A percentile compares a stretch with the other conserved stretches of the same genome.
These are phyloP conservation scores for Dasyprocta punctata DNA, from an alignment of 2,113 vertebrate species.

Conservation along the genomic window DNA sequence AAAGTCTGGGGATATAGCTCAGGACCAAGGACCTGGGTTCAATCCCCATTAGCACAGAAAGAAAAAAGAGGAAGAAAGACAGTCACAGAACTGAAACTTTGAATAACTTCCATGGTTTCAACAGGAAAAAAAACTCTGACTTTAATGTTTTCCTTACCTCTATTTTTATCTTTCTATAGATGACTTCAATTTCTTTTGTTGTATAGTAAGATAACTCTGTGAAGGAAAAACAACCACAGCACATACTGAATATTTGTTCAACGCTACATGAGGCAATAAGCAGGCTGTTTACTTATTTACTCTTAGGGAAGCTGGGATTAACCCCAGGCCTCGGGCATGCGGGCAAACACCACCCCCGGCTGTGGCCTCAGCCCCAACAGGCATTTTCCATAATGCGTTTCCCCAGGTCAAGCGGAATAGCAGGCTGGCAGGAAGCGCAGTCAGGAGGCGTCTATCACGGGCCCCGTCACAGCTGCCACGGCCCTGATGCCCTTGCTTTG, in stretches of 20 bases:
- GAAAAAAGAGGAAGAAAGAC: no score
- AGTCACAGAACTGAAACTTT: not conserved
- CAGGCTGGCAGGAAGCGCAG: not conserved
- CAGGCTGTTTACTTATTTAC: not conserved
- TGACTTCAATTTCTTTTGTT: slow-evolving; percentile 90
- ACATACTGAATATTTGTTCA: slow-evolving; percentile 62
- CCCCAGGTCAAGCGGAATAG: no score
- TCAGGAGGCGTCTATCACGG: not conserved
- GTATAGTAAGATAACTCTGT: slow-evolving; percentile 91
- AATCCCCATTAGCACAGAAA: not conserved
- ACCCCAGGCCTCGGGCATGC: not conserved
- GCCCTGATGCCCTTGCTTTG: not conserved
- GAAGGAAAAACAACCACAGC: slow-evolving; percentile 48
- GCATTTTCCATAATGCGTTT: no score
- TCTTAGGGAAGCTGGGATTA: not conserved
- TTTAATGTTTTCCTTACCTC: slow-evolving; percentile 89
- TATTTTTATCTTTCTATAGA: slow-evolving; percentile 89
- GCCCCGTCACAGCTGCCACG: not conserved
- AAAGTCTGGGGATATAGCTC: not conserved
- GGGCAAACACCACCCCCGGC: not conserved
- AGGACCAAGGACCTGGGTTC: not conserved
- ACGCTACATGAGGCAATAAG: not conserved
- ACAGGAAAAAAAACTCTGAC: slow-evolving; percentile 39
- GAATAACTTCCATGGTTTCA: not conserved
- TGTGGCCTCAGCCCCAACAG: not conserved